Evolutionary conservation across 1,140 invertebrate genomes (phyloP).

Genomic region (Theocolax elegans): DNA sequence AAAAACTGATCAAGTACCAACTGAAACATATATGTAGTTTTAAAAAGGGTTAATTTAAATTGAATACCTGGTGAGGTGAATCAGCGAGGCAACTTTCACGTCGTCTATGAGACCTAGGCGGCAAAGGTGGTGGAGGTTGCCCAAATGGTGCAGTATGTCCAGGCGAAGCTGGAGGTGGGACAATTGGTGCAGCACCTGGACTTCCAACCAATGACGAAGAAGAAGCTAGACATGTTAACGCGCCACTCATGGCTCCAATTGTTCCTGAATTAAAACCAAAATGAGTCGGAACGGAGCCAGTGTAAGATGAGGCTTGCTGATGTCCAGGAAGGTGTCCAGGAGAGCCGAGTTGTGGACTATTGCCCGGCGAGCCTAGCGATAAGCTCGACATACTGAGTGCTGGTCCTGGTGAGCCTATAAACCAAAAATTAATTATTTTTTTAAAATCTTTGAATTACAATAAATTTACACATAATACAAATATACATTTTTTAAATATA

Average conservation of each 20-base stretch:
- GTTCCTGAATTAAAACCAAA: slow-evolving; percentile 63
- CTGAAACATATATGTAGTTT: too few relatives aligned
- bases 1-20: too few relatives aligned
- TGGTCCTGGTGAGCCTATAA: slow-evolving; percentile 61
- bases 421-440: too few relatives aligned
- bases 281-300: slow-evolving; percentile 56
- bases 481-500: too few relatives aligned
- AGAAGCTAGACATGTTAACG: slow-evolving; percentile 52
- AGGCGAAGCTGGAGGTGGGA: slow-evolving; percentile 65
- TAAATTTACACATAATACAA: too few relatives aligned
- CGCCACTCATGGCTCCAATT: slow-evolving; percentile 53
- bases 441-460: too few relatives aligned
- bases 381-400: slow-evolving; percentile 58
- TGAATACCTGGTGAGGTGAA: slow-evolving; percentile 68
- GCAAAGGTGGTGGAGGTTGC: slow-evolving; percentile 70
- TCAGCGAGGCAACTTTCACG: slow-evolving; percentile 73
- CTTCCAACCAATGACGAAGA: slow-evolving; percentile 56
- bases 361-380: slow-evolving; percentile 60
- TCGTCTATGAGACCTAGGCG: slow-evolving; percentile 68
- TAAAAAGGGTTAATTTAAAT: too few relatives aligned
- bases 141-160: slow-evolving; percentile 47
- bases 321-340: slow-evolving; percentile 55
- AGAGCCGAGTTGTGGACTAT: slow-evolving; percentile 62
- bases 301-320: slow-evolving; percentile 53
- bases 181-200: slow-evolving; percentile 64